Conservation (phyloP, 2,797 vertebrate species). For the Serranus cabrilla region DNA sequence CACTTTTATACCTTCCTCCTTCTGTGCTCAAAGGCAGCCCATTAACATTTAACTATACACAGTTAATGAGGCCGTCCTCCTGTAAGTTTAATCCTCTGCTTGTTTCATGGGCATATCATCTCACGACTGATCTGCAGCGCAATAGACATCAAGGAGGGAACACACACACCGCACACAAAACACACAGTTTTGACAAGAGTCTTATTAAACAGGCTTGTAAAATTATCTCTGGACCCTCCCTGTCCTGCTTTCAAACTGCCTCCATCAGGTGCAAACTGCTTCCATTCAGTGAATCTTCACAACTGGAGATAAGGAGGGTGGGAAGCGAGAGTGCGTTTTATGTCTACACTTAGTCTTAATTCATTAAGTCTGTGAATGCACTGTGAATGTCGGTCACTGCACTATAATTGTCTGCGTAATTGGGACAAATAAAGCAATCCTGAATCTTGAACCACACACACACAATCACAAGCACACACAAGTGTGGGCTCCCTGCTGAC, state of each 20-base stretch:
- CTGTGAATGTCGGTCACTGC: constrained; percentile 55
- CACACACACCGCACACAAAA: constrained; percentile 31
- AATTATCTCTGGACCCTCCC: constrained; percentile 53
- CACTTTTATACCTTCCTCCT: constrained; percentile 38
- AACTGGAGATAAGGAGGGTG: constrained; percentile 34
- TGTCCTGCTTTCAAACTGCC: constrained; percentile 47
- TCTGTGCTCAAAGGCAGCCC: constrained; percentile 57
- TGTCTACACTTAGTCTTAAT: constrained; percentile 67
- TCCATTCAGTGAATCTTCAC: constrained; percentile 40
- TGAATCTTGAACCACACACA: constrained; percentile 6
- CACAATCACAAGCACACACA: neutral
- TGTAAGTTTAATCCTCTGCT: constrained; percentile 74
- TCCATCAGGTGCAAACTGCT: constrained; percentile 49
- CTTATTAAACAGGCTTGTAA: constrained; percentile 66
- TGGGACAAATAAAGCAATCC: constrained; percentile 62
- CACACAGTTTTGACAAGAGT: constrained; percentile 58
- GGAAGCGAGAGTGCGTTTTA: constrained; percentile 53
- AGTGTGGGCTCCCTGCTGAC: constrained; percentile 56
- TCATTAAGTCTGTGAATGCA: constrained; percentile 66
- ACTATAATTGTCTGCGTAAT: constrained; percentile 60
- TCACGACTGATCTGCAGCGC: constrained; percentile 16
- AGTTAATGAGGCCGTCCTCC: constrained; percentile 63
- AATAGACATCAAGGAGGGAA: constrained; percentile 17
- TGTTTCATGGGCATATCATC: constrained; percentile 61
- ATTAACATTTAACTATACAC: constrained; percentile 79